Evolutionary conservation across 2,888 invertebrate genomes (phyloP), one percentile per base, ranked within the genome.

Genomic region (Lithophane ornitopus): DNA sequence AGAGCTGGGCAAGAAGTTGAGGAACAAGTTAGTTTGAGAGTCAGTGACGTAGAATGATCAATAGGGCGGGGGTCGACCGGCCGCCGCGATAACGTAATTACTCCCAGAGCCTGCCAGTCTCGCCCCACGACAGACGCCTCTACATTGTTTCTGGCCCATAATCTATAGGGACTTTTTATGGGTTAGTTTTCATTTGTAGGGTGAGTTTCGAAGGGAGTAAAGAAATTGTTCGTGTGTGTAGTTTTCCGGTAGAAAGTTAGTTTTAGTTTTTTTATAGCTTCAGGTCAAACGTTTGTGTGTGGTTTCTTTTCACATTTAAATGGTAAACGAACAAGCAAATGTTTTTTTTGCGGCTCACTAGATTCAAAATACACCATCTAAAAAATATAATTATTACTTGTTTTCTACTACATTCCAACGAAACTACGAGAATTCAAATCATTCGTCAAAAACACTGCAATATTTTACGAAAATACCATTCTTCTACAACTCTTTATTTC

Each of bases 1-100:
- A 87, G 71, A 88, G 81, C 85, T 82, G 84, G 80, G 81, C 82
- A 78, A 81, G 87, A 89, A 91, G 86, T 89, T 89, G 79, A 87
- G 82, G 85, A 90, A 89, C 89, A 90, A 91, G 89, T 89, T 90
- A 92, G 91, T 92, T 93, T 90, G 88, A 86, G 87, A 91, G 90
- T 91, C 92, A 93, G 91, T 93, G 93, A 93, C 92, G 92, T 93
- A 91, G 92, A 93, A 93, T 94, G 94, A 94, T 95, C 94, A 94
- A 95, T 95, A 94, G 91, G 90, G 89, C 81, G 78, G 88, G 83
- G 87, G 90, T 88, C 88, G 85, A 89, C 91, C 91, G 89, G 90
- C 88, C 85, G 88, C 89, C 88, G 86, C 91, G 93, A 93, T 94
- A 95, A 94, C 93, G 92, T 92, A 94, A 95, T 95, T 94, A 94